These are phyloP conservation scores for Sylvietta virens DNA, from an alignment of 2,113 vertebrate species.

Conservation along the genomic window DNA sequence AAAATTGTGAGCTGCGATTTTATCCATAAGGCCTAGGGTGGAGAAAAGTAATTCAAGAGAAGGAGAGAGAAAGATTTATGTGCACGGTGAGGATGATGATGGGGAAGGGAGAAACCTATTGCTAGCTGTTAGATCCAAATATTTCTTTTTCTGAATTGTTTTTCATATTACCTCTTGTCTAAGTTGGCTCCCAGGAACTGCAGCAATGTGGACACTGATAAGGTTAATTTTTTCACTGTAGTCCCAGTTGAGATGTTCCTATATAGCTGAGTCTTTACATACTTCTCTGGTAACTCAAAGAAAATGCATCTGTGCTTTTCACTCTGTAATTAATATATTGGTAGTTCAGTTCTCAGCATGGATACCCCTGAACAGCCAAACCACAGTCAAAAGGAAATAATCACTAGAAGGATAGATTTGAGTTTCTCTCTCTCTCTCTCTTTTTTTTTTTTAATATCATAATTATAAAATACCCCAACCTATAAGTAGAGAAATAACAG, in stretches of 20 bases:
- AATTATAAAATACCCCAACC: background rate
- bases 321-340: background rate
- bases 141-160: background rate
- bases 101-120: background rate
- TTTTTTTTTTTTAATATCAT: background rate
- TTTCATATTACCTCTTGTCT: background rate
- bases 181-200: background rate
- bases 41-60: background rate
- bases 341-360: background rate
- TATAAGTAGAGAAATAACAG: background rate
- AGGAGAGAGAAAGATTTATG: background rate
- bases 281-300: background rate
- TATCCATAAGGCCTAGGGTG: accelerated
- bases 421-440: background rate
- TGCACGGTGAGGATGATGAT: background rate
- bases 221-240: background rate
- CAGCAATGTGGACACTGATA: background rate
- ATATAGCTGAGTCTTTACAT: background rate
- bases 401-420: background rate
- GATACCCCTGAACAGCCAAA: background rate
- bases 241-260: background rate
- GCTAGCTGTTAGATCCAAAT: background rate
- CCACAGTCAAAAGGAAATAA: background rate
- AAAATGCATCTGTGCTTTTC: background rate
- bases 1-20: background rate